A percentile compares a stretch with the other conserved stretches of the same genome.
phyloP scores from a whole-genome alignment of 1,140 invertebrate species.

The Meloidogyne floridensis region DNA sequence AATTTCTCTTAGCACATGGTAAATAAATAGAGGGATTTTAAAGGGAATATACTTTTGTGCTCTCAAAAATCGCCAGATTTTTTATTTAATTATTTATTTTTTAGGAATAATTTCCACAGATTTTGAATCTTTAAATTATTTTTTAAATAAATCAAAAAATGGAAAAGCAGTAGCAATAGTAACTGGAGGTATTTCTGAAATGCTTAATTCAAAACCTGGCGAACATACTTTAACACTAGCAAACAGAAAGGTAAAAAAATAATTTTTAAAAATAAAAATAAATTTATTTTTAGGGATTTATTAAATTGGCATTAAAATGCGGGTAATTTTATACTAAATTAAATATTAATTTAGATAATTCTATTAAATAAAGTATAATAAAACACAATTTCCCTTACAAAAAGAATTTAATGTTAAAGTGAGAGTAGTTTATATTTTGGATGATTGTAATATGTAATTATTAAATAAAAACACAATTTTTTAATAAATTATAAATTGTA shows the following conservation, averaged over 20 bases:
- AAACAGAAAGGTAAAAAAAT: conserved; percentile 20
- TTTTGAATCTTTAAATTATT: conserved; percentile 9
- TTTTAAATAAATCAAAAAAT: conserved; percentile 5
- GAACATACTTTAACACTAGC: conserved; percentile 6
- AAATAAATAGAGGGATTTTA: not conserved
- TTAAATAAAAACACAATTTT: too few relatives aligned
- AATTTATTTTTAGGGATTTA: conserved; percentile 18
- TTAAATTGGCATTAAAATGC: conserved; percentile 25
- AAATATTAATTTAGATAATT: too few relatives aligned
- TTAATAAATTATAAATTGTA: too few relatives aligned
- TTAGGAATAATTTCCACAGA: conserved; percentile 17
- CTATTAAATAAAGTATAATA: too few relatives aligned
- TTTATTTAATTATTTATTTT: not conserved
- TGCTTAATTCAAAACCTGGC: conserved; percentile 6
- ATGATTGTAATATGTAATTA: too few relatives aligned
- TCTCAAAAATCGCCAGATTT: too few relatives aligned
- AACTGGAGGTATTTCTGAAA: conserved; percentile 26
- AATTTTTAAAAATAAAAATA: not conserved
- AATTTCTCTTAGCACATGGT: conserved; percentile 9
- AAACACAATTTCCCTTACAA: too few relatives aligned
- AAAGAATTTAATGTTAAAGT: too few relatives aligned
- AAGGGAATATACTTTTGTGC: too few relatives aligned
- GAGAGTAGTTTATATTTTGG: too few relatives aligned
- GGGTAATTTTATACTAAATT: not conserved
- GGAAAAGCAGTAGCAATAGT: conserved; percentile 26